Evolutionary conservation across 2,888 invertebrate genomes (phyloP).

Genomic region (Alcis repandata): DNA sequence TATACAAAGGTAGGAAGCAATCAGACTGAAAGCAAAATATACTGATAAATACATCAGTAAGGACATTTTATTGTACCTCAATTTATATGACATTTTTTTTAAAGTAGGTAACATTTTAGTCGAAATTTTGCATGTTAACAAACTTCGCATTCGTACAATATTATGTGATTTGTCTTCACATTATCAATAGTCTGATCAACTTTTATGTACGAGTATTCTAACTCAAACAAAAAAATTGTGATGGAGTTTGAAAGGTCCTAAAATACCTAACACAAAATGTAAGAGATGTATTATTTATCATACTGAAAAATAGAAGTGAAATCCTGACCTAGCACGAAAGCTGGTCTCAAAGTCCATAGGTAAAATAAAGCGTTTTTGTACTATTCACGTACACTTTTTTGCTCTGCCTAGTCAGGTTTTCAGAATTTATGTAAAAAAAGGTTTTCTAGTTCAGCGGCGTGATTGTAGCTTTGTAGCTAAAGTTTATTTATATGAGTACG

Average conservation of each 20-base stretch:
- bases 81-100: no score
- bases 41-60: constrained; percentile 20
- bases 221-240: no score
- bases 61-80: constrained; percentile 6
- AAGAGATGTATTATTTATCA: constrained; percentile 5
- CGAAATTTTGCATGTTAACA: background rate
- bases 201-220: no score
- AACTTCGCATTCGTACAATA: background rate
- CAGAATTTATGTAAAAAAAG: constrained; percentile 31
- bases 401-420: constrained; percentile 38
- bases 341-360: constrained; percentile 32
- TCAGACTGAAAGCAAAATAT: constrained; percentile 37
- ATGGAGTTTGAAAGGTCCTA: no score
- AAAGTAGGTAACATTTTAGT: no score
- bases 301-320: constrained; percentile 20
- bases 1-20: constrained; percentile 40
- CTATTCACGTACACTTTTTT: constrained; percentile 28
- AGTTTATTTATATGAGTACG: constrained; percentile 3
- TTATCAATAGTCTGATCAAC: no score
- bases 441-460: constrained; percentile 26
- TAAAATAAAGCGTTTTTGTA: constrained; percentile 35
- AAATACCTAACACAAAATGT: no score
- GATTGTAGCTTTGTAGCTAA: constrained; percentile 20
- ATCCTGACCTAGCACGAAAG: constrained; percentile 28
- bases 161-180: no score